Percentiles rank a stretch among this genome's conserved stretches.
phyloP scores from a whole-genome alignment of 2,113 vertebrate genomes.

The Dascyllus trimaculatus region DNA sequence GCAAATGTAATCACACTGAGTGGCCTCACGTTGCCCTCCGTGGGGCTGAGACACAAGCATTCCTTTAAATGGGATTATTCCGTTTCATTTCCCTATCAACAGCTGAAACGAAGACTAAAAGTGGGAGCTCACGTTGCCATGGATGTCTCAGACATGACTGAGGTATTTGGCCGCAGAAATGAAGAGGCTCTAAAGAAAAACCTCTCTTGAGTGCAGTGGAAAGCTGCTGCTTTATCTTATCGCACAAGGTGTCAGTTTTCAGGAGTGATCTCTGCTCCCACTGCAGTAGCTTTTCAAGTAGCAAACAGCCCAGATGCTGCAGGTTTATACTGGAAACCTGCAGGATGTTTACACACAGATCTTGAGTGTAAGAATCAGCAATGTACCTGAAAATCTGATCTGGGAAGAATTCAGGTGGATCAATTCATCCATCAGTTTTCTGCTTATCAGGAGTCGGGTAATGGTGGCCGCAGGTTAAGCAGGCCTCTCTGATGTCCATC shows the following conservation, averaged over 20 bases:
- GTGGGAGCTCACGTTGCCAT: conserved; percentile 62
- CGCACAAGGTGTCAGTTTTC: conserved; percentile 48
- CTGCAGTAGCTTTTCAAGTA: conserved; percentile 18
- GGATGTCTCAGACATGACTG: conserved; percentile 45
- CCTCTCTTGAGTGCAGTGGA: conserved; percentile 18
- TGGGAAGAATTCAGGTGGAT: no score
- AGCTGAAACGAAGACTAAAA: conserved; percentile 17
- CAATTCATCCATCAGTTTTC: no score
- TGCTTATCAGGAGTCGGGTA: no score
- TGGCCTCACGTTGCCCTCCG: conserved; percentile 40
- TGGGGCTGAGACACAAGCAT: conserved; percentile 25
- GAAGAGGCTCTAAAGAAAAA: conserved; percentile 7
- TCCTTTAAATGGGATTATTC: conserved; percentile 57
- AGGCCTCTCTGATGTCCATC: no score
- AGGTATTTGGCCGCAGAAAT: conserved; percentile 40
- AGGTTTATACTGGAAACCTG: not conserved
- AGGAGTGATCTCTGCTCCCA: conserved; percentile 42
- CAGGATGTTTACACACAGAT: conserved; percentile 13
- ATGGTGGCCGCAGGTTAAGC: no score
- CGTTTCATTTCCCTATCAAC: conserved; percentile 51
- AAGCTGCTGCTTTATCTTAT: conserved; percentile 57
- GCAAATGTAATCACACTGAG: conserved; percentile 58
- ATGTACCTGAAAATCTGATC: not conserved
- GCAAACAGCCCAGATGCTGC: conserved; percentile 19
- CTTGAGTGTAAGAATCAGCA: not conserved